Conservation (phyloP, 2,888 invertebrate species). For the Leptothorax acervorum region DNA sequence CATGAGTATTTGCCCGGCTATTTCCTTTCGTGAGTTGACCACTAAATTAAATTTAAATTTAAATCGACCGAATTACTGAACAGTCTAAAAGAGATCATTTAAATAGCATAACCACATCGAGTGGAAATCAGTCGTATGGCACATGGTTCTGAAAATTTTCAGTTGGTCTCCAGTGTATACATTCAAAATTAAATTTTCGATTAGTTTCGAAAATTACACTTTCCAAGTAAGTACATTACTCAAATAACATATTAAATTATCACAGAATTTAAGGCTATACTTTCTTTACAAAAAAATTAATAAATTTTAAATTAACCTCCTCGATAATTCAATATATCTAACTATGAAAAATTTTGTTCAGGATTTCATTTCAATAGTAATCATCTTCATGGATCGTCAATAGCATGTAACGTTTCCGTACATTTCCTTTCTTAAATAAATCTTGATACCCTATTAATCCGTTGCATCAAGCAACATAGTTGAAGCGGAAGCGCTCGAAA, state of each 20-base stretch:
- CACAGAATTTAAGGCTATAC: background rate
- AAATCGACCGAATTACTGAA: background rate
- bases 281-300: constrained; percentile 2
- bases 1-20: constrained; percentile 1
- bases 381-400: background rate
- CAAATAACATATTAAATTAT: background rate
- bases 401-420: background rate
- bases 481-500: background rate
- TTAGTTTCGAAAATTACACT: constrained; percentile 3
- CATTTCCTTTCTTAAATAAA: background rate
- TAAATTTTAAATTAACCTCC: background rate
- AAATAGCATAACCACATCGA: background rate
- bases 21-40: constrained; percentile 44
- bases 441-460: constrained; percentile 2
- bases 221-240: background rate
- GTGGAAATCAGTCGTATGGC: constrained; percentile 4
- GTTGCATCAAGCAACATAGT: background rate
- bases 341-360: background rate
- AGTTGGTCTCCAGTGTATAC: no score
- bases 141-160: background rate
- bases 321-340: background rate
- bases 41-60: constrained; percentile 24
- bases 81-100: background rate
- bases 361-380: background rate
- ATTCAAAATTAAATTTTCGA: constrained; percentile 8